Evolutionary conservation across 2,797 vertebrate species (phyloP).

Genomic region (Manis pentadactyla): DNA sequence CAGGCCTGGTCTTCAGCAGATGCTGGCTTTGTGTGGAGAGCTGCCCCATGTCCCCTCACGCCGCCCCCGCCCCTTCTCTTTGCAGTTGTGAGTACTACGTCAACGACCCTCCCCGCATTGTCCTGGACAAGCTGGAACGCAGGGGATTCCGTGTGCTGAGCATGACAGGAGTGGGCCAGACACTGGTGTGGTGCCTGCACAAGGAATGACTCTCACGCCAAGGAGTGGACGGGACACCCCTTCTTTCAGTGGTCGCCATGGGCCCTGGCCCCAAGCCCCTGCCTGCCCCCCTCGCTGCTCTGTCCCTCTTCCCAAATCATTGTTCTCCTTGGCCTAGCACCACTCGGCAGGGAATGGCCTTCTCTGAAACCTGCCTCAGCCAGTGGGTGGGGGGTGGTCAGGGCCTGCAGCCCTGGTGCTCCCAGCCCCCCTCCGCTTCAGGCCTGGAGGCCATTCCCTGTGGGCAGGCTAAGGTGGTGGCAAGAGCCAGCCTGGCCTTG

Average conservation of each 20-base stretch:
- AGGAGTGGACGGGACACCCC: background rate
- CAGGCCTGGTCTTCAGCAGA: background rate
- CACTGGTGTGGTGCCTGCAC: slow-evolving; percentile 98
- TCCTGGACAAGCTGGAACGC: slow-evolving; percentile 96
- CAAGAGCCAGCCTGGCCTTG: background rate
- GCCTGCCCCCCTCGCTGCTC: background rate
- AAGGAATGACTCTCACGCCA: slow-evolving; percentile 86
- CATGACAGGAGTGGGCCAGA: slow-evolving; percentile 98
- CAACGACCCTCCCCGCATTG: slow-evolving; percentile 93
- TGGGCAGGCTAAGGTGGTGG: background rate
- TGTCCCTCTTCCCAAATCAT: background rate
- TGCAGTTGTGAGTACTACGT: slow-evolving; percentile 95
- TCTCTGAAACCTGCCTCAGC: background rate
- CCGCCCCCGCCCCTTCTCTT: background rate
- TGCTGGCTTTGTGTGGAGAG: background rate
- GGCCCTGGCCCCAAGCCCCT: background rate
- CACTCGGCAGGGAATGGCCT: background rate
- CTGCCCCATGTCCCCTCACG: background rate
- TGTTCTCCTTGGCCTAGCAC: background rate
- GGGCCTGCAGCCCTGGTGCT: background rate
- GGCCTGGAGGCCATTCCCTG: background rate
- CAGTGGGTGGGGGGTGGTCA: background rate
- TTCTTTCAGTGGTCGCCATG: background rate
- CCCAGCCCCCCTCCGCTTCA: background rate
- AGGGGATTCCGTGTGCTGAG: slow-evolving; percentile 93